Conservation (phyloP, 2,113 vertebrate genomes). For the Lagenorhynchus albirostris region DNA sequence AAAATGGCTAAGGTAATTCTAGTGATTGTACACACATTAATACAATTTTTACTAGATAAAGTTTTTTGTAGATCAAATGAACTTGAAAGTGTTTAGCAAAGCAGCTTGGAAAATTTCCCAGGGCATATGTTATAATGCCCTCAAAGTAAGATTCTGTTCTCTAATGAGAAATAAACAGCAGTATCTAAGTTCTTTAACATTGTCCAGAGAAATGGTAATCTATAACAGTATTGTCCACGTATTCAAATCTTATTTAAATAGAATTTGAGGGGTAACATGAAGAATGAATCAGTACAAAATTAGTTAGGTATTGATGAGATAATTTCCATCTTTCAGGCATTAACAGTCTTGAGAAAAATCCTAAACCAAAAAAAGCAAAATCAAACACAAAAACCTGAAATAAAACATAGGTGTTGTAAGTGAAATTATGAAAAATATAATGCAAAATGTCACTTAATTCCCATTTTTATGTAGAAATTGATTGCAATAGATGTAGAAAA, state of each 20-base stretch:
- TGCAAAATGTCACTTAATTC: background rate
- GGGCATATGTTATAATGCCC: background rate
- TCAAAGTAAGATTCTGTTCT: background rate
- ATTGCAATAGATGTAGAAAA: background rate
- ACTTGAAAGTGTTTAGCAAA: slow-evolving; percentile 6
- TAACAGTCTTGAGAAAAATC: background rate
- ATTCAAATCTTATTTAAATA: background rate
- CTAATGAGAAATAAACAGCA: background rate
- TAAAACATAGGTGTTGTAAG: background rate
- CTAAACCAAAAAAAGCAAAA: background rate
- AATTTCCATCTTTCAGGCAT: background rate
- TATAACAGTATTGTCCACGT: background rate
- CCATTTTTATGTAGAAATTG: background rate
- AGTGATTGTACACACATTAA: background rate
- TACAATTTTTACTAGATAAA: background rate
- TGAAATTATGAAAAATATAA: slow-evolving; percentile 21
- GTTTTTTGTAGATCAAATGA: background rate
- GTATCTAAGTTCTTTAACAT: background rate
- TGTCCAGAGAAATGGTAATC: background rate
- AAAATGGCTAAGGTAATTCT: background rate
- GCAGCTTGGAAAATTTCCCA: background rate
- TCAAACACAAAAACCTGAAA: background rate
- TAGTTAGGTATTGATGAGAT: background rate
- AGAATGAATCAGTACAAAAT: background rate
- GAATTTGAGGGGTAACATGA: background rate